A percentile compares a stretch with the other conserved stretches of the same genome.
Evolutionary conservation across 2,113 vertebrate genomes (phyloP).

Genomic region (Cyprinus carpio): DNA sequence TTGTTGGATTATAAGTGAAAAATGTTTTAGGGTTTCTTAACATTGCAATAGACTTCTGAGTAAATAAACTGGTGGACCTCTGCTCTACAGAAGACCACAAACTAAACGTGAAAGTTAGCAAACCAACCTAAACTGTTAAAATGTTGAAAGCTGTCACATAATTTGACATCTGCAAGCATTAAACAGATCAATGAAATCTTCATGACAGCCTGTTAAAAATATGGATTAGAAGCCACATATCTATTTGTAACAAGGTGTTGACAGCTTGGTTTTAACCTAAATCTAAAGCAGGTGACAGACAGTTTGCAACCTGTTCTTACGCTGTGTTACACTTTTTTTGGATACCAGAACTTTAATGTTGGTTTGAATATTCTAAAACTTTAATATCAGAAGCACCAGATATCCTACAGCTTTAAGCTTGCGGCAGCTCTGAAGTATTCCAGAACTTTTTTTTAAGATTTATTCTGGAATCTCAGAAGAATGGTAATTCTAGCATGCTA

Average conservation of each 20-base stretch:
- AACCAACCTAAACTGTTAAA: background rate
- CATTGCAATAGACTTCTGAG: background rate
- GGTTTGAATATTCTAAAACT: background rate
- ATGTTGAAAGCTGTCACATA: background rate
- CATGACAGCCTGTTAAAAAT: conserved; percentile 6
- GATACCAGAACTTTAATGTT: background rate
- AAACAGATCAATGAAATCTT: background rate
- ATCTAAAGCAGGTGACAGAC: conserved; percentile 31
- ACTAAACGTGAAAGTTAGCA: background rate
- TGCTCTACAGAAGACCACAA: background rate
- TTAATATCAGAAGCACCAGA: background rate
- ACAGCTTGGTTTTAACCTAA: background rate
- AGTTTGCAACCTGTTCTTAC: conserved; percentile 4
- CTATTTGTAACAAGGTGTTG: background rate
- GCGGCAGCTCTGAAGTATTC: background rate
- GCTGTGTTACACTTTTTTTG: background rate
- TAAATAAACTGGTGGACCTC: background rate
- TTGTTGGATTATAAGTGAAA: background rate
- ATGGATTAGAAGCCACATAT: conserved; percentile 28
- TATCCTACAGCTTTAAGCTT: background rate
- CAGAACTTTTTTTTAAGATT: background rate
- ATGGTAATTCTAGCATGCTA: background rate
- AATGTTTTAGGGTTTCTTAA: background rate
- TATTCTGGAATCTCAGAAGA: background rate
- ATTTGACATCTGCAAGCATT: conserved; percentile 11